These are phyloP conservation scores for Promerops cafer DNA, from an alignment of 2,113 vertebrate species.

Conservation along the genomic window DNA sequence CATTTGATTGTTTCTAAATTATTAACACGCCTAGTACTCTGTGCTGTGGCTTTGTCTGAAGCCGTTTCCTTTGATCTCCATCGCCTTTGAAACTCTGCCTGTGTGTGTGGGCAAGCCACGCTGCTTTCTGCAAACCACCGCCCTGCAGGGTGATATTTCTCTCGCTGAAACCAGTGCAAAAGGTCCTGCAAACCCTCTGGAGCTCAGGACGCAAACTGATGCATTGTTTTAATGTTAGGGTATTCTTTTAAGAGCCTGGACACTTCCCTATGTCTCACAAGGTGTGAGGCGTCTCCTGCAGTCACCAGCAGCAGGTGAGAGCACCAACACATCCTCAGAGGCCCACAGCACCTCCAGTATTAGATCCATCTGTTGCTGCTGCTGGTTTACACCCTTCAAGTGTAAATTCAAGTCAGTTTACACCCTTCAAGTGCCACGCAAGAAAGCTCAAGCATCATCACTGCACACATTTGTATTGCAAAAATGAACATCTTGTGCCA, in stretches of 20 bases:
- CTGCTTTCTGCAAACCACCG: not conserved
- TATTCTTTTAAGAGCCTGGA: not conserved
- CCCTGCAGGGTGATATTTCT: not conserved
- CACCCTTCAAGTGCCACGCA: not conserved
- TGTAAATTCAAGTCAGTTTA: not conserved
- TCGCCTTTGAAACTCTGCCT: conserved; percentile 7
- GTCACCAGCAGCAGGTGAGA: not conserved
- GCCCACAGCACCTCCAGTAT: not conserved
- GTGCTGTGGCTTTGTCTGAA: not conserved
- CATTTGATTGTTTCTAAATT: not conserved
- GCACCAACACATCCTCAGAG: not conserved
- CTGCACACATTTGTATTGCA: not conserved
- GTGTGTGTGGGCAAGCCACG: not conserved
- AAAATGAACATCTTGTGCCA: not conserved
- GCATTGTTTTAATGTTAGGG: not conserved
- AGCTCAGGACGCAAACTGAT: not conserved
- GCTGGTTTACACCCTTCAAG: not conserved
- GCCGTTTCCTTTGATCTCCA: conserved; percentile 9
- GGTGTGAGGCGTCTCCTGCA: not conserved
- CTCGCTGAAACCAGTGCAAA: not conserved
- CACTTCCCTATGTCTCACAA: not conserved
- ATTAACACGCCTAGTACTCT: not conserved
- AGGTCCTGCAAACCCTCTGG: not conserved
- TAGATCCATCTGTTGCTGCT: not conserved
- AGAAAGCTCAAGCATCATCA: not conserved